Evolutionary conservation across 2,888 invertebrate species (phyloP).

Genomic region (Nemapogon koenigi): DNA sequence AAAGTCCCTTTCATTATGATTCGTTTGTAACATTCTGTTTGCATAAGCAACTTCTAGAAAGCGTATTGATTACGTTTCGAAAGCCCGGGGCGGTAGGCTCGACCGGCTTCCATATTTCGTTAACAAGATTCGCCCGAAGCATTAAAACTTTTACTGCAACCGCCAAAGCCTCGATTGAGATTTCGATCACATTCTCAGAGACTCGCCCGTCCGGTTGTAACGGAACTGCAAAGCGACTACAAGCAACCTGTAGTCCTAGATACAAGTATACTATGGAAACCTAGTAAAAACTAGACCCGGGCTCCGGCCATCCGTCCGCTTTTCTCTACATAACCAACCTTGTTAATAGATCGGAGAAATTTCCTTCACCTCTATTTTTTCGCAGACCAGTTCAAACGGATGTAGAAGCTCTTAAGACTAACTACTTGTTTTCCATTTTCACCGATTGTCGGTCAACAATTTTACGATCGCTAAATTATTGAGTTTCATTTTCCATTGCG

Average conservation of each 20-base stretch:
- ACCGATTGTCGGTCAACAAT: too few relatives aligned
- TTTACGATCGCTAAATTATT: too few relatives aligned
- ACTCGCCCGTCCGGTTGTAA: slow-evolving; percentile 25
- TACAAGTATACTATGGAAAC: slow-evolving; percentile 39
- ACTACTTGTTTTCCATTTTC: slow-evolving; percentile 17
- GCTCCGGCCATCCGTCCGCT: slow-evolving; percentile 31
- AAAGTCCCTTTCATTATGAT: slow-evolving; percentile 37
- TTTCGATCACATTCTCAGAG: slow-evolving; percentile 26
- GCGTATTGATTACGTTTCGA: slow-evolving; percentile 50
- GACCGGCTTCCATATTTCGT: slow-evolving; percentile 52
- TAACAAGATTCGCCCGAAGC: slow-evolving; percentile 45
- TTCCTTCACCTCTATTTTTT: slow-evolving; percentile 18
- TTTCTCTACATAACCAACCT: slow-evolving; percentile 48
- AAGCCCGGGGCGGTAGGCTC: slow-evolving; percentile 30
- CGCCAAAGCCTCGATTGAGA: slow-evolving; percentile 30
- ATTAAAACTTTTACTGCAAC: slow-evolving; percentile 38
- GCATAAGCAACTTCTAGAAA: slow-evolving; percentile 58
- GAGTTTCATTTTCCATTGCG: too few relatives aligned
- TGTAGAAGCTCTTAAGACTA: slow-evolving; percentile 9
- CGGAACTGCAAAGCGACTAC: slow-evolving; percentile 46
- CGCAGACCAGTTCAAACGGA: slow-evolving; percentile 8
- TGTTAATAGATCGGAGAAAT: slow-evolving; percentile 58
- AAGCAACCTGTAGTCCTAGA: slow-evolving; percentile 30
- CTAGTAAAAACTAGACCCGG: slow-evolving; percentile 51
- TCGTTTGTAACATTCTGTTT: slow-evolving; percentile 53